Base-by-base conservation (phyloP, 2,888 invertebrate species). In the Celastrina argiolus region DNA sequence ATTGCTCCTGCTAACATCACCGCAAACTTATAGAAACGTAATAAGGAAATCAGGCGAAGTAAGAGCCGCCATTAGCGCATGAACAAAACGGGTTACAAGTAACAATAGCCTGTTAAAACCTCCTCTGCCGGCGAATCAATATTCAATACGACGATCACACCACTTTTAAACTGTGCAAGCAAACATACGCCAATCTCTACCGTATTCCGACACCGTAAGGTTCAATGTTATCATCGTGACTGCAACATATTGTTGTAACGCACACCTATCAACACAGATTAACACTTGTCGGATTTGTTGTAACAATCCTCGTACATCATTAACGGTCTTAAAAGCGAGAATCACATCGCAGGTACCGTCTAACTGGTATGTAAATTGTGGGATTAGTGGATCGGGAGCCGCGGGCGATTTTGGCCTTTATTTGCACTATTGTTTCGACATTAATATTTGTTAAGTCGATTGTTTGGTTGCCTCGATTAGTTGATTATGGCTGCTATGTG, bases 71-170 rank as follows among this genome's bases (percentile, higher is more conserved):
- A 34, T 59, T 59, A 16, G 34, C 34, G 31, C 39, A 56, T 41
- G 42, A 59, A 66, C 59, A 59, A 58, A 61, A 58, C 68, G 64
- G 59, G 64, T 65, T 67, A 67, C 64, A 64, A 51, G 66, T 66
- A 56, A 68, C 68, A 68, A 68, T 68, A 31, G 56, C 56, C 68
- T 69, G 74, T 73, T 74, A 74, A 75, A 74, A 74, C 71, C 69
- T 65, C 66, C 22, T 16, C 58, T 45, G 61, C 68, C 36, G 61
- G 51, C 66, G 66, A 64, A 64, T 68, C 66, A 66, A 66, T 66
- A 68, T 65, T 41, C 65, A 66, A 59, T 34, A 59, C 34, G 59
- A 12, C 34, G 8, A 31, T 36, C 22, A 4, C 8, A 51, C 3
- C 18, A 31, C 3, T 34, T 36, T 59, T 10, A 16, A 7, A 16